Base-by-base conservation (phyloP, 2,888 invertebrate species). In the Morpho achilles region DNA sequence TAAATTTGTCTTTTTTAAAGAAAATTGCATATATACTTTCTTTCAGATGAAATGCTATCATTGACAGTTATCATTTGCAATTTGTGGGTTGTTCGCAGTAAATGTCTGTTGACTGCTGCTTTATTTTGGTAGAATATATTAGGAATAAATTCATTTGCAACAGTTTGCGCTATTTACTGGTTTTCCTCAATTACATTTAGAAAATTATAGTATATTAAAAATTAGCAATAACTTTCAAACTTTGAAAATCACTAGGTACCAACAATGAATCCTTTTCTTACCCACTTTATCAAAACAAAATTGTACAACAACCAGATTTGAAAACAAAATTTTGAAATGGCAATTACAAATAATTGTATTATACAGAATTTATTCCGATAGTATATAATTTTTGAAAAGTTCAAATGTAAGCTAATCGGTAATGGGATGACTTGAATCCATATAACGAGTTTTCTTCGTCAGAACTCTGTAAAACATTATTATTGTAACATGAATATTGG, bases 341-440 rank as follows among this genome's bases (percentile, higher is more conserved):
- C 56, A 56, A 61, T 52, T 43, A 47, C 7, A 50, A 32, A 46
- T 43, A 23, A 10, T 43, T 40, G 16, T 16, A 16, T 16, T 16
- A 42, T 9, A 45, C 7, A 41, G 16, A 44, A 43, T 43, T 23
- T n/a, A 10, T 39, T 23, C 23, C n/a, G 42, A 51, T 51, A 23
- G 1, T 6, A n/a, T 32, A 50, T 50, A 49, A 48, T 7, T 42
- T 41, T 52, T 50, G 46, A 32, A 41, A 10, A 50, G n/a, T 52
- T 63, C 62, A 71, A 58, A 71, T 70, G 58, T 67, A 73, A 54
- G 67, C 66, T 59, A 63, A 64, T 47, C 60, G 62, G 53, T 63
- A 69, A 57, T 62, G 62, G 54, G 66, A 61, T 9, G 63, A 53
- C 48, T 67, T 60, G 56, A 68, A 60, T 60, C 65, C 69, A 50